phyloP scores from a whole-genome alignment of 2,888 invertebrate genomes.

The Xylota segnis region DNA sequence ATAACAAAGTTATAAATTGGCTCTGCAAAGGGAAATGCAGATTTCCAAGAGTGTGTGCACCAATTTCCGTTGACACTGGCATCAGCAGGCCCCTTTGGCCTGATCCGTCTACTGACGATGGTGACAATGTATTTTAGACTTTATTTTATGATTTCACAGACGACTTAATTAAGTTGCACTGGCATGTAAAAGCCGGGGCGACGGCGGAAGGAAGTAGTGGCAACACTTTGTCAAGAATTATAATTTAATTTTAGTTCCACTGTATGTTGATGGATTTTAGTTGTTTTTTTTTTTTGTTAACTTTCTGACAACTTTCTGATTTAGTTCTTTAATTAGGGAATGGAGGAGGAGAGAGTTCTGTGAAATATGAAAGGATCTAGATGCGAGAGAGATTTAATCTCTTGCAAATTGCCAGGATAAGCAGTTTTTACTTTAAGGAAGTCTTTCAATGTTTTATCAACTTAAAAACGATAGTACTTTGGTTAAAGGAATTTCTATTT shows the following conservation, averaged over 20 bases:
- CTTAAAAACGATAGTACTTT: not conserved
- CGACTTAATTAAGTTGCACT: conserved; percentile 56
- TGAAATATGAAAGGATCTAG: too few species aligned
- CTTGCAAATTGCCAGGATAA: not conserved
- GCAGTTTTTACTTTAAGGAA: not conserved
- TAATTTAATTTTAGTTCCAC: conserved; percentile 32
- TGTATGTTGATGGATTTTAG: not conserved
- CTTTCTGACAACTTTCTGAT: not conserved
- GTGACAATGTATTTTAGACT: conserved; percentile 20
- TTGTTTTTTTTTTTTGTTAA: not conserved
- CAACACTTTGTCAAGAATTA: conserved; percentile 37
- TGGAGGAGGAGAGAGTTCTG: not conserved
- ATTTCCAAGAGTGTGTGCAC: conserved; percentile 28
- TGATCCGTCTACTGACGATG: not conserved
- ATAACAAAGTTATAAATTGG: conserved; percentile 33
- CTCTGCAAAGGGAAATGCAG: conserved; percentile 30
- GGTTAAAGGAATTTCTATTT: not conserved
- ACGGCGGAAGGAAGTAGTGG: conserved; percentile 5
- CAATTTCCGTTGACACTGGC: conserved; percentile 9
- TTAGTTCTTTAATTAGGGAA: not conserved
- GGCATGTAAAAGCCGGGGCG: conserved; percentile 4
- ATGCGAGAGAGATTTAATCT: too few species aligned
- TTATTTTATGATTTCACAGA: conserved; percentile 40
- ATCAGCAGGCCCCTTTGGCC: not conserved
- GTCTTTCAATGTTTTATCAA: too few species aligned